These are phyloP conservation scores for Ephialtes manifestator DNA, from an alignment of 2,888 invertebrate genomes.

Conservation along the genomic window DNA sequence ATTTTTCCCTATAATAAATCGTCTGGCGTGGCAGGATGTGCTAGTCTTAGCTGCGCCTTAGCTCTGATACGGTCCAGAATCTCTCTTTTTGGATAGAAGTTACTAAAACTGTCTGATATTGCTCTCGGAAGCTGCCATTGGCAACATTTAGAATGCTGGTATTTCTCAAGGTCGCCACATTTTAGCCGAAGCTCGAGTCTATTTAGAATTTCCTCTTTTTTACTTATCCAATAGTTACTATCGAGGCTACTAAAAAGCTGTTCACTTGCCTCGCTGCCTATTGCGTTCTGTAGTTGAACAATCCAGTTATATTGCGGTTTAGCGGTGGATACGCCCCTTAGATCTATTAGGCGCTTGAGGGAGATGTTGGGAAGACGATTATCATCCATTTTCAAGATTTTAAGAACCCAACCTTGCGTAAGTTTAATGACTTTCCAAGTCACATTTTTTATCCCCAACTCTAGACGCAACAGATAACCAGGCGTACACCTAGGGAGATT, in stretches of 20 bases:
- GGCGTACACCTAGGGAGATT: too few species aligned
- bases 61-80: too few species aligned
- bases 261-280: background rate
- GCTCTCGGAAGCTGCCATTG: background rate
- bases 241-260: background rate
- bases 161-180: background rate
- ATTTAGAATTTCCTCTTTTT: background rate
- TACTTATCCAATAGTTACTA: background rate
- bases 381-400: too few species aligned
- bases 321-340: background rate
- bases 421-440: background rate
- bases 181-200: too few species aligned
- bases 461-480: background rate
- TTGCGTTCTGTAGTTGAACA: background rate
- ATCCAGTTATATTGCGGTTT: conserved; percentile 1
- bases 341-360: background rate
- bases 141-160: background rate
- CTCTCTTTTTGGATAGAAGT: too few species aligned
- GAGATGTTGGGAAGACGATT: background rate
- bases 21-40: background rate
- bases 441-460: background rate
- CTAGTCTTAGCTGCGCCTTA: background rate
- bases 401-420: background rate
- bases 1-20: background rate
- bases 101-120: too few species aligned